phyloP scores from a whole-genome alignment of 2,113 vertebrate species.

The Rhipidura dahli region DNA sequence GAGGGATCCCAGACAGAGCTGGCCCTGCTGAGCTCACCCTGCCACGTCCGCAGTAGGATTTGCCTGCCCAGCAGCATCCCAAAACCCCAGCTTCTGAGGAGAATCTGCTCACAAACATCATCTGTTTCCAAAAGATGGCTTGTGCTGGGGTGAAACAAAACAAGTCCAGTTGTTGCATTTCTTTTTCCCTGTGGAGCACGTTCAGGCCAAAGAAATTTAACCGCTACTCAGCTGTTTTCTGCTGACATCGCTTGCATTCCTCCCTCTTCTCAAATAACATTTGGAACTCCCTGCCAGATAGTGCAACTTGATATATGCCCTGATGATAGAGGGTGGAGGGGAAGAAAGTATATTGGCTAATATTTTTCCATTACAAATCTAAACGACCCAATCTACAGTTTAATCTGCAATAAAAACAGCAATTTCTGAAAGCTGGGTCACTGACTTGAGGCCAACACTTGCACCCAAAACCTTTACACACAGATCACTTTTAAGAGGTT shows the following conservation, averaged over 20 bases:
- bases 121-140: neutral
- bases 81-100: neutral
- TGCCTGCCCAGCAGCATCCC: neutral
- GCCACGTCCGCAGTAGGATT: neutral
- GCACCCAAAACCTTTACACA: neutral
- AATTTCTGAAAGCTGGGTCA: slow-evolving; percentile 21
- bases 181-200: slow-evolving; percentile 25
- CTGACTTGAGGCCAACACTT: neutral
- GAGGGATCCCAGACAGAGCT: neutral
- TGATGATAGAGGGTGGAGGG: slow-evolving; percentile 62
- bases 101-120: slow-evolving; percentile 13
- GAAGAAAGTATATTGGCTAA: slow-evolving; percentile 53
- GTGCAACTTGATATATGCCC: slow-evolving; percentile 62
- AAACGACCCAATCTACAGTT: slow-evolving; percentile 17
- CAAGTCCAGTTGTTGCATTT: slow-evolving; percentile 25
- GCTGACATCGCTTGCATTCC: slow-evolving; percentile 65
- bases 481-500: neutral
- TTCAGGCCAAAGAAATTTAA: slow-evolving; percentile 35
- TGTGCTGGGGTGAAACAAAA: slow-evolving; percentile 26
- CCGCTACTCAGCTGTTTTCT: slow-evolving; percentile 69
- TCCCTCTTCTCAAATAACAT: slow-evolving; percentile 64
- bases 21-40: neutral
- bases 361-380: slow-evolving; percentile 75
- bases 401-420: slow-evolving; percentile 23
- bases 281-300: slow-evolving; percentile 59